Base-by-base conservation (phyloP, 2,797 vertebrate genomes). In the Paedocypris micromegethes region DNA sequence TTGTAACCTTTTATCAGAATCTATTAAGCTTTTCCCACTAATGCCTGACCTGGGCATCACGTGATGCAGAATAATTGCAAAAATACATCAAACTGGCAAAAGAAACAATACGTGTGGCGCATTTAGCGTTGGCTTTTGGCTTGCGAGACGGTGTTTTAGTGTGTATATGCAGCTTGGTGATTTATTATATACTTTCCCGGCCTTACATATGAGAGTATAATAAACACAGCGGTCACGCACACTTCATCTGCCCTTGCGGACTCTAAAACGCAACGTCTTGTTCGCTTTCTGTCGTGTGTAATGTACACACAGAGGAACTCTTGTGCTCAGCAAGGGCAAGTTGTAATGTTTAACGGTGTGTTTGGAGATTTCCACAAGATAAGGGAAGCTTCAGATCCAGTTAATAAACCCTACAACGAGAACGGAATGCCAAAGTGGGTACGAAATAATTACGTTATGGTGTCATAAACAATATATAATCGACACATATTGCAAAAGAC, bases 151-250 rank as follows among this genome's bases (percentile, higher is more conserved):
- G 51, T 55, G 7, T 52, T 52, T 48, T 71, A 9, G 46, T 48
- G 70, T 66, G 46, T 62, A 61, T 48, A 9, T 53, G 48, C 4
- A 3, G 37, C 9, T 49, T 3, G 5, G 42, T 54, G 69, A 51
- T 45, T 64, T 39, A 63, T 54, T 66, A 59, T 53, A 75, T 69
- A 51, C 52, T 60, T 77, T 50, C 63, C 72, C 72, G 71, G 63
- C 70, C 73, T 57, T 63, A 70, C 58, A 54, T 45, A 66, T 67
- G 58, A 77, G 70, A 66, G 49, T 70, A 70, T 67, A 72, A 77
- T 74, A 77, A 77, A 75, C 76, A 75, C n/a, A 59, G 63, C 5
- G 1, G 39, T 38, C 61, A 57, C 72, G 65, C 55, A 49, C 65
- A 56, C 62, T 44, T 41, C 49, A 56, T 40, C 47, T n/a, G 58